A percentile compares a stretch with the other conserved stretches of the same genome.
Evolutionary conservation across 1,140 invertebrate genomes (phyloP).

Genomic region (Adoxophyes honmai): DNA sequence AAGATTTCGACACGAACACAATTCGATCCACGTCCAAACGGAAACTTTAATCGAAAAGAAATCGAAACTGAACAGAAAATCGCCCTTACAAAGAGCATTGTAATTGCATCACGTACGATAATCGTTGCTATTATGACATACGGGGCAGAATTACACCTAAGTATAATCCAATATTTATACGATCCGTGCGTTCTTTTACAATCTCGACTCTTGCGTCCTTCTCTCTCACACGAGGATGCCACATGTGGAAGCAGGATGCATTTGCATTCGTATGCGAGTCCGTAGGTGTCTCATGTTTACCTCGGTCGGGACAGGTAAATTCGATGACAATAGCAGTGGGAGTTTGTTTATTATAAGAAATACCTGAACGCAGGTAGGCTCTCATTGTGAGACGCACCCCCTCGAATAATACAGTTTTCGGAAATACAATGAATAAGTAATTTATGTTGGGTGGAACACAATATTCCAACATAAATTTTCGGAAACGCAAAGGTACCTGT

Average conservation of each 20-base stretch:
- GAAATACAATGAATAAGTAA: conserved; percentile 73
- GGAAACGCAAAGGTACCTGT: conserved; percentile 53
- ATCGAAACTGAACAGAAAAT: conserved; percentile 54
- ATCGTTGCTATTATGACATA: conserved; percentile 74
- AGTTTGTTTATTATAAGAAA: conserved; percentile 65
- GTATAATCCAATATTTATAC: conserved; percentile 75
- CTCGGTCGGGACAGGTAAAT: conserved; percentile 62
- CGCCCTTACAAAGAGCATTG: conserved; percentile 53
- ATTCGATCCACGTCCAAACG: conserved; percentile 47
- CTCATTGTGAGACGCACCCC: conserved; percentile 50
- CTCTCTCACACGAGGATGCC: conserved; percentile 19
- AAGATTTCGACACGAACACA: conserved; percentile 46
- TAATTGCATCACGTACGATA: conserved; percentile 75
- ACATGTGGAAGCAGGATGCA: conserved; percentile 22
- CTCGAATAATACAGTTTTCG: conserved; percentile 71
- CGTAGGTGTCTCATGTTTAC: conserved; percentile 64
- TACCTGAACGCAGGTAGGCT: conserved; percentile 66
- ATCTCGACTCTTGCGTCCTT: conserved; percentile 33
- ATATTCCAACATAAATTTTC: conserved; percentile 64
- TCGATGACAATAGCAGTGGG: conserved; percentile 64
- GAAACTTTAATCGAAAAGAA: conserved; percentile 60
- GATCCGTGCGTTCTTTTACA: conserved; percentile 42
- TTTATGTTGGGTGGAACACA: conserved; percentile 64
- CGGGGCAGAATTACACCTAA: conserved; percentile 71
- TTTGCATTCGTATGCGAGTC: conserved; percentile 27